phyloP scores from a whole-genome alignment of 2,113 vertebrate species.

The Heliornis fulica region DNA sequence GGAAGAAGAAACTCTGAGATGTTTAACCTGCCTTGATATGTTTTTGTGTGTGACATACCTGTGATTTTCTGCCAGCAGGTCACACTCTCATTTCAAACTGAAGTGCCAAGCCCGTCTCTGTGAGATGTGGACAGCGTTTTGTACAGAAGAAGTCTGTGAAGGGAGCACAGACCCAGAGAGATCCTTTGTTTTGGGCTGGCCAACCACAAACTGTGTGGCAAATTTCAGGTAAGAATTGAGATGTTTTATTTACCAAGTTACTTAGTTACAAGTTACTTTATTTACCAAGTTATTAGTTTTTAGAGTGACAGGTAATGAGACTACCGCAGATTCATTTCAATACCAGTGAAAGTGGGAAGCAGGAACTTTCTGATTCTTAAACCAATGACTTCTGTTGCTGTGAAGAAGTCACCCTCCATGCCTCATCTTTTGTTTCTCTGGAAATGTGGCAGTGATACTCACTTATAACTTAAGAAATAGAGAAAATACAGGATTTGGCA shows the following conservation, averaged over 20 bases:
- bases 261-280: too few relatives aligned
- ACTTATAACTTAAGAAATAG: not conserved
- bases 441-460: not conserved
- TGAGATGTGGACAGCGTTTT: conserved; percentile 93
- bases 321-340: not conserved
- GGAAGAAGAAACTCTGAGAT: not conserved
- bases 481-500: not conserved
- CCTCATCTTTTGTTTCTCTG: not conserved
- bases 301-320: not conserved
- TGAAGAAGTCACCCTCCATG: not conserved
- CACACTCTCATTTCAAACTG: conserved; percentile 83
- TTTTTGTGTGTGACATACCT: not conserved
- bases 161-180: conserved; percentile 79
- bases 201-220: conserved; percentile 91
- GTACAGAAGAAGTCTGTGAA: conserved; percentile 92
- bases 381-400: not conserved
- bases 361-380: not conserved
- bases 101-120: conserved; percentile 83
- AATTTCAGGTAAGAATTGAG: conserved; percentile 85
- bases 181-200: conserved; percentile 96
- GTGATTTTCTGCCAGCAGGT: conserved; percentile 61
- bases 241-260: not conserved
- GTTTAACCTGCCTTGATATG: not conserved
- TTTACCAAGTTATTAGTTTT: not conserved
- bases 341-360: not conserved